Evolutionary conservation across 64 coral and sea anemone species (phyloP).

Genomic region (Montipora cactus): DNA sequence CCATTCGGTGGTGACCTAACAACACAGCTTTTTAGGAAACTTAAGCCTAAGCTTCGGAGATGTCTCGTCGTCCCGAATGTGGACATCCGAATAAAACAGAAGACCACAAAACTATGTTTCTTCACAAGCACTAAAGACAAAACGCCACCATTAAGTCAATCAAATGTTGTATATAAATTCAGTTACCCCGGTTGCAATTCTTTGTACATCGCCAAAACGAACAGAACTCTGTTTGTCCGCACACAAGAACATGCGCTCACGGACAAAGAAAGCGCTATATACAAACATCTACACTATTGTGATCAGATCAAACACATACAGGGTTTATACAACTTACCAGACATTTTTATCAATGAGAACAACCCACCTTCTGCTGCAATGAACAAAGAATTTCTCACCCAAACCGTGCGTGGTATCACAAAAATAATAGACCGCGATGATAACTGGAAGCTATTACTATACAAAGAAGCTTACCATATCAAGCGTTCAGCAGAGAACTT

Average conservation of each 20-base stretch:
- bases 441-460: neutral
- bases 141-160: neutral
- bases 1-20: neutral
- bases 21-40: neutral
- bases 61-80: neutral
- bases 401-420: neutral
- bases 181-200: neutral
- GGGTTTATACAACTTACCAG: neutral
- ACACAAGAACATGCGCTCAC: neutral
- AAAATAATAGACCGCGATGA: neutral
- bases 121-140: neutral
- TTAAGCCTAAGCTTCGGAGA: neutral
- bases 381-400: neutral
- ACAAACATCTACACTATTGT: neutral
- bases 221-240: conserved; percentile 3
- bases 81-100: neutral
- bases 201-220: neutral
- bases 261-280: conserved; percentile 1
- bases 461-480: neutral
- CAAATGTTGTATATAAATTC: conserved; percentile 1
- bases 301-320: neutral
- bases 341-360: neutral
- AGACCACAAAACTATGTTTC: neutral
- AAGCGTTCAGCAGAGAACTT: neutral
- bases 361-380: neutral